phyloP scores from a whole-genome alignment of 2,797 vertebrate species.

The Spinibarbus caldwelli region DNA sequence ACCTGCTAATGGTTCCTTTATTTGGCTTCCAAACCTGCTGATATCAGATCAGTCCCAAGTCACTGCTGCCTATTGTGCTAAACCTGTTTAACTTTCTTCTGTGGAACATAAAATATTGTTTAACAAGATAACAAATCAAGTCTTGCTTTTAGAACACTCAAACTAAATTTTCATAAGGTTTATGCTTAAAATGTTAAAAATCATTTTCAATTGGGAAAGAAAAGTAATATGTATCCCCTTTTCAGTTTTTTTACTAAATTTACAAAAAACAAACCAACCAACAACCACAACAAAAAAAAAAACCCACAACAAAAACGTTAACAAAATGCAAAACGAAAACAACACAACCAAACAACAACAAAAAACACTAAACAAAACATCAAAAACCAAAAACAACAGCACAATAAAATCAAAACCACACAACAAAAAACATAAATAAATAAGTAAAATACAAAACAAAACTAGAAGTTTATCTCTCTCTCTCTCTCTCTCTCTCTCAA shows the following conservation, averaged over 20 bases:
- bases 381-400: neutral
- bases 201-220: neutral
- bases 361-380: neutral
- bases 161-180: neutral
- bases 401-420: neutral
- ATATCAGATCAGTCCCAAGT: neutral
- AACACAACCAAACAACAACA: too few species aligned
- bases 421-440: neutral
- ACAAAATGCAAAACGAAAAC: too few species aligned
- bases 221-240: neutral
- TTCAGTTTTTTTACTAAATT: neutral
- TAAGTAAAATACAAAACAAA: neutral
- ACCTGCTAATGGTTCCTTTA: neutral
- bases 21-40: constrained; percentile 12
- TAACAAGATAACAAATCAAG: neutral
- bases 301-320: too few species aligned
- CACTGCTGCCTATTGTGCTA: neutral
- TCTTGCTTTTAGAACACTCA: neutral
- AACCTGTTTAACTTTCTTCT: neutral
- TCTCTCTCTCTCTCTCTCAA: neutral
- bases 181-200: neutral
- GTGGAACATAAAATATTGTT: neutral
- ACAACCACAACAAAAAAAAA: too few species aligned
- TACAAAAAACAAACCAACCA: too few species aligned
- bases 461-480: neutral